phyloP scores from a whole-genome alignment of 2,797 vertebrate species.

The Neopelma chrysocephalum region DNA sequence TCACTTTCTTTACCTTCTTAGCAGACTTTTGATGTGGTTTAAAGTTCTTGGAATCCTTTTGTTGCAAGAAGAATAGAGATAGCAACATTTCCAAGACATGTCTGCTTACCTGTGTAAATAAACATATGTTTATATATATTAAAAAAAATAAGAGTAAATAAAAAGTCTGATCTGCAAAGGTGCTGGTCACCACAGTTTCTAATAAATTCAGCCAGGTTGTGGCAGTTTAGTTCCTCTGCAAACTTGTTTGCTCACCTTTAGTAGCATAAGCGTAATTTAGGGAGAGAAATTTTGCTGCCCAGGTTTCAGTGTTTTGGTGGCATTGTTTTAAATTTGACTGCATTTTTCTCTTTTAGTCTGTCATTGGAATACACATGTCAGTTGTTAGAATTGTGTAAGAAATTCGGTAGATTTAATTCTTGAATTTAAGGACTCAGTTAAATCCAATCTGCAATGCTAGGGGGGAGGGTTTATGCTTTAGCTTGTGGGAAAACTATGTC shows the following conservation, averaged over 20 bases:
- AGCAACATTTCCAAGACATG: not conserved
- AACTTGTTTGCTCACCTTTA: not conserved
- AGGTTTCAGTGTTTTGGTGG: not conserved
- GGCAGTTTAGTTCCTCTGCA: not conserved
- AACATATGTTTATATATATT: not conserved
- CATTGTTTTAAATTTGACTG: not conserved
- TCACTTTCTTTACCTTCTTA: conserved; percentile 23
- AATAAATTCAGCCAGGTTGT: not conserved
- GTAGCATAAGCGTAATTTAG: not conserved
- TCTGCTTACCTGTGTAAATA: not conserved
- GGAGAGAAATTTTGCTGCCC: not conserved
- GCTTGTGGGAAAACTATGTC: not conserved
- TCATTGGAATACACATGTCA: not conserved
- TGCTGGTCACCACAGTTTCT: not conserved
- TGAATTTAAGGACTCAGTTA: not conserved
- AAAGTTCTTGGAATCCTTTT: not conserved
- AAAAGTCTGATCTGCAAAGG: not conserved
- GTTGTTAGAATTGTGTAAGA: not conserved
- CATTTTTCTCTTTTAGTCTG: not conserved
- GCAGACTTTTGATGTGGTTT: not conserved
- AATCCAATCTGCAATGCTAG: not conserved
- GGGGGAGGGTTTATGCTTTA: not conserved
- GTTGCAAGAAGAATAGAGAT: not conserved
- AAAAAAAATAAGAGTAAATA: not conserved
- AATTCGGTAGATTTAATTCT: not conserved